Evolutionary conservation across 2,888 invertebrate genomes (phyloP).

Genomic region (Pherbina coryleti): DNA sequence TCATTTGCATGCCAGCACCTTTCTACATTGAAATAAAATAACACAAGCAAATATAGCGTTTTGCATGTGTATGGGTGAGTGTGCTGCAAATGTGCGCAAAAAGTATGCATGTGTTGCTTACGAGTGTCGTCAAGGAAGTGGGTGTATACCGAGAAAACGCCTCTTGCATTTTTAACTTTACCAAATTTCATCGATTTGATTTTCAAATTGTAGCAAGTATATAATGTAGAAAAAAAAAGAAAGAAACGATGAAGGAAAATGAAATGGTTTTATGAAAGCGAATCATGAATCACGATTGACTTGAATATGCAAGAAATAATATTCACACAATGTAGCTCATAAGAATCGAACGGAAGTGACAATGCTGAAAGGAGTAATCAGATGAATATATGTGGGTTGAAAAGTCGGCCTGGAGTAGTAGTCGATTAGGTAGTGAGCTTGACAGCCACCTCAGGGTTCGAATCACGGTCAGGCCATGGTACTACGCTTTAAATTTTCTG

Average conservation of each 20-base stretch:
- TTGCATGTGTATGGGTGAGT: background rate
- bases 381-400: no score
- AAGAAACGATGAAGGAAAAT: background rate
- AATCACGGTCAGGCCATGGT: no score
- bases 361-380: no score
- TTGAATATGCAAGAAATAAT: no score
- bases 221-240: background rate
- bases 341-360: no score
- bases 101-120: background rate
- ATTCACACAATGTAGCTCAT: no score
- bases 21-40: background rate
- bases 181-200: slow-evolving; percentile 9
- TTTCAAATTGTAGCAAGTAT: slow-evolving; percentile 1
- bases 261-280: background rate
- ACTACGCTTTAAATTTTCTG: no score
- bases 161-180: slow-evolving; percentile 11
- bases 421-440: no score
- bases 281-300: background rate
- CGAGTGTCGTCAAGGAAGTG: background rate
- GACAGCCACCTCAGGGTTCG: no score
- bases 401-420: no score
- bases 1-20: slow-evolving; percentile 1
- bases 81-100: background rate
- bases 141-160: background rate
- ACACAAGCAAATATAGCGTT: background rate